These are phyloP conservation scores for Drosophila serrata DNA, from an alignment of 1,140 invertebrate species.

Conservation along the genomic window DNA sequence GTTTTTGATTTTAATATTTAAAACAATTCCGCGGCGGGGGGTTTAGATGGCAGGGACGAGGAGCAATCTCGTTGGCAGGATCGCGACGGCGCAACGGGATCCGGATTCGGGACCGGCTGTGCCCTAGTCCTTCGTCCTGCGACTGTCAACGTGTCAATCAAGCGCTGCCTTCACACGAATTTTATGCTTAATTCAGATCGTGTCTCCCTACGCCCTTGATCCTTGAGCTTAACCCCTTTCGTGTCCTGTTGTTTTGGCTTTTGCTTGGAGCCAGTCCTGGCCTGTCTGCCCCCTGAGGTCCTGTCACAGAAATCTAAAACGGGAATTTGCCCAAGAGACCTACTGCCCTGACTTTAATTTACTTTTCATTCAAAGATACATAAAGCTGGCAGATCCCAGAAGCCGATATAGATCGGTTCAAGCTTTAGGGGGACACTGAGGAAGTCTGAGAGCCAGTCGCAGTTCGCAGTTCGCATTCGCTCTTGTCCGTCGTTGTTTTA, in stretches of 20 bases:
- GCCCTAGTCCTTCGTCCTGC: slow-evolving; percentile 32
- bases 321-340: neutral
- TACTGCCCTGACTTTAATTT: neutral
- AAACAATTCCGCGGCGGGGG: slow-evolving; percentile 54
- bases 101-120: slow-evolving; percentile 42
- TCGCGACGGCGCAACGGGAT: slow-evolving; percentile 33
- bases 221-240: slow-evolving; percentile 24
- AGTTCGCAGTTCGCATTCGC: slow-evolving; percentile 7
- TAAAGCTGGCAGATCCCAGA: neutral
- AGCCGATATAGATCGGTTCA: slow-evolving; percentile 5
- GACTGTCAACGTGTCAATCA: slow-evolving; percentile 62
- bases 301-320: neutral
- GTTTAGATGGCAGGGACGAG: slow-evolving; percentile 5
- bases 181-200: slow-evolving; percentile 47
- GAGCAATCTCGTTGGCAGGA: slow-evolving; percentile 39
- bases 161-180: slow-evolving; percentile 43
- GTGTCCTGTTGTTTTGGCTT: neutral
- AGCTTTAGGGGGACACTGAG: neutral
- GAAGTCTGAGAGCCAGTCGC: neutral
- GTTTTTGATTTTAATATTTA: slow-evolving; percentile 26
- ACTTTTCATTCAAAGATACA: neutral
- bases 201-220: slow-evolving; percentile 18
- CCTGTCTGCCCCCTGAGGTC: slow-evolving; percentile 1
- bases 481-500: slow-evolving; percentile 74
- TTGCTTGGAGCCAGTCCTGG: slow-evolving; percentile 2